A percentile compares a stretch with the other conserved stretches of the same genome.
These are phyloP conservation scores for Camelus dromedarius DNA, from an alignment of 2,113 vertebrate genomes.

Conservation along the genomic window DNA sequence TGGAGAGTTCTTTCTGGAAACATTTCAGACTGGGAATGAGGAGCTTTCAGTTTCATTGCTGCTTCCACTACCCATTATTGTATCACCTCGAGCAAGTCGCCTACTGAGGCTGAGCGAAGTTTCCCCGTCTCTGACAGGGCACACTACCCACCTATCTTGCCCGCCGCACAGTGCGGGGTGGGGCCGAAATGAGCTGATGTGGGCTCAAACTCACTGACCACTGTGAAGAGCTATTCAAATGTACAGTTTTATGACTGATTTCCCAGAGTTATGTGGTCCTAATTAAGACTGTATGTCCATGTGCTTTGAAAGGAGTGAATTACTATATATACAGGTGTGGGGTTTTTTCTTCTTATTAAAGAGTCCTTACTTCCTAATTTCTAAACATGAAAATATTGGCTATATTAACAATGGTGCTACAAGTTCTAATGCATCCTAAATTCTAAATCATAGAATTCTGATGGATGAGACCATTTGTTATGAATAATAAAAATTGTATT, in stretches of 20 bases:
- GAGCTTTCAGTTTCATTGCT: background rate
- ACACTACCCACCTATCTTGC: background rate
- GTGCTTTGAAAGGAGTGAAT: constrained; percentile 24
- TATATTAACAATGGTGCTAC: background rate
- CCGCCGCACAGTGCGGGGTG: background rate
- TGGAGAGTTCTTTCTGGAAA: constrained; percentile 22
- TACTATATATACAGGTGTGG: background rate
- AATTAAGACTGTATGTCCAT: background rate
- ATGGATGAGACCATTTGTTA: background rate
- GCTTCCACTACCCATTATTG: background rate
- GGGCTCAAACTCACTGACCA: background rate
- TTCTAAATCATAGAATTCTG: background rate
- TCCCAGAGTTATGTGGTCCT: background rate
- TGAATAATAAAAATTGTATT: background rate
- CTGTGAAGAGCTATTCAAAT: background rate
- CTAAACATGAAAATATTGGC: constrained; percentile 36
- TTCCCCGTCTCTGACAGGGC: background rate
- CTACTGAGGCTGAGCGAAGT: background rate
- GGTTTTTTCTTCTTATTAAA: constrained; percentile 7
- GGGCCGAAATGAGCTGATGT: background rate
- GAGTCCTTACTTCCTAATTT: background rate
- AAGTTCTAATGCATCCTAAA: background rate
- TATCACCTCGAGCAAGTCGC: background rate
- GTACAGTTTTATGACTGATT: background rate
- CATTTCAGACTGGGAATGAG: background rate